phyloP scores from a whole-genome alignment of 2,113 vertebrate species.

The Hiodon tergisus region DNA sequence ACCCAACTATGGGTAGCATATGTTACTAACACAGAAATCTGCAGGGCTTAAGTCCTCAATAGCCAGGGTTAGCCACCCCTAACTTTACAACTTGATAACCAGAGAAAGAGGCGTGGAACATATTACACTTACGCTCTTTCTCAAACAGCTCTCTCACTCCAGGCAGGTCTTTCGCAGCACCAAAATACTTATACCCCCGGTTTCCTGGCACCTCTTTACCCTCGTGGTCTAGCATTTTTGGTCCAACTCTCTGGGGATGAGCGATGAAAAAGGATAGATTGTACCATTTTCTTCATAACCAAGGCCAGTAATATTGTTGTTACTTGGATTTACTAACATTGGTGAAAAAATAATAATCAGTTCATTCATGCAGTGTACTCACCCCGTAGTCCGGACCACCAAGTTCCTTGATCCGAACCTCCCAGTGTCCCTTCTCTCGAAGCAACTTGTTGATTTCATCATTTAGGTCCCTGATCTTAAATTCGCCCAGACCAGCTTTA shows the following conservation, averaged over 20 bases:
- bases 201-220: slow-evolving; percentile 96
- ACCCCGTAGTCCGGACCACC: slow-evolving; percentile 88
- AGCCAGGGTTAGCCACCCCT: not conserved
- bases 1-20: too few species aligned
- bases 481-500: slow-evolving; percentile 91
- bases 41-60: too few species aligned
- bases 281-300: too few species aligned
- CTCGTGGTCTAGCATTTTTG: slow-evolving; percentile 91
- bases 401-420: slow-evolving; percentile 86
- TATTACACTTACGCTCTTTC: slow-evolving; percentile 79
- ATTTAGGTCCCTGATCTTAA: slow-evolving; percentile 90
- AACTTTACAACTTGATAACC: not conserved
- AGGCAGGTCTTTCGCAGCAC: slow-evolving; percentile 90
- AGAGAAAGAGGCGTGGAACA: too few species aligned
- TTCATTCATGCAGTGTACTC: slow-evolving; percentile 33
- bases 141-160: slow-evolving; percentile 95
- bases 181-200: slow-evolving; percentile 95
- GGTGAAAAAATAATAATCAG: not conserved
- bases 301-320: not conserved
- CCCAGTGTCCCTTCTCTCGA: slow-evolving; percentile 97
- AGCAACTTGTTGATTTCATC: slow-evolving; percentile 98
- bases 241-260: slow-evolving; percentile 76
- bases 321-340: not conserved
- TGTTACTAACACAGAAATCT: too few species aligned
- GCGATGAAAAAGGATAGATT: not conserved